phyloP scores from a whole-genome alignment of 2,888 invertebrate species.

The Phanerotoma sp. region DNA sequence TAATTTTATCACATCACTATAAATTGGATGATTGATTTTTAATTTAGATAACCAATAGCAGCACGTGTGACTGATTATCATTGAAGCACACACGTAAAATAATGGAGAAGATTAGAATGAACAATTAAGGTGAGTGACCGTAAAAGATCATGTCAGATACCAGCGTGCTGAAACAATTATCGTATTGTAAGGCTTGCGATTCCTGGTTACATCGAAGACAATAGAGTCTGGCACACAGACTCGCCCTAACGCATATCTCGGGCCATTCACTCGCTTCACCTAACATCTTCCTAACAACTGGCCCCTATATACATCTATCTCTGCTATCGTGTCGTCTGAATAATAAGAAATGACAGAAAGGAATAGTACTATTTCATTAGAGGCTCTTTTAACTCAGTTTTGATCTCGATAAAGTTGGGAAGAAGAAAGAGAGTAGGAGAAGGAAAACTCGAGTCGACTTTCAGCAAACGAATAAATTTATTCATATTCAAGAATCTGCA shows the following conservation, averaged over 20 bases:
- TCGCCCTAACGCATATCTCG: slow-evolving; percentile 44
- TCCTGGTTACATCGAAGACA: slow-evolving; percentile 46
- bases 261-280: slow-evolving; percentile 21
- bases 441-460: slow-evolving; percentile 10
- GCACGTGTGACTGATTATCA: neutral
- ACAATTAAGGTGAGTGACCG: slow-evolving; percentile 14
- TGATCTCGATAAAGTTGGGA: slow-evolving; percentile 14
- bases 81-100: neutral
- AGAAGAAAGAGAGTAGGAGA: too few species aligned
- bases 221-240: slow-evolving; percentile 34
- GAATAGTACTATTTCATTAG: neutral
- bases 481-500: slow-evolving; percentile 20
- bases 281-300: slow-evolving; percentile 2
- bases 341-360: slow-evolving; percentile 43
- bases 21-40: too few species aligned
- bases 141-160: slow-evolving; percentile 37
- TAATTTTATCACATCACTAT: too few species aligned
- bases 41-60: neutral
- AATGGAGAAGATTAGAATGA: neutral
- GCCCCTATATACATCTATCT: slow-evolving; percentile 34
- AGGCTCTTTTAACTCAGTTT: slow-evolving; percentile 11
- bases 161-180: slow-evolving; percentile 53
- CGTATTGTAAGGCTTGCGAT: slow-evolving; percentile 53
- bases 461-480: slow-evolving; percentile 22
- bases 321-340: slow-evolving; percentile 46